These are phyloP conservation scores for Escarpia spicata DNA, from an alignment of 2,888 invertebrate genomes.

Conservation along the genomic window DNA sequence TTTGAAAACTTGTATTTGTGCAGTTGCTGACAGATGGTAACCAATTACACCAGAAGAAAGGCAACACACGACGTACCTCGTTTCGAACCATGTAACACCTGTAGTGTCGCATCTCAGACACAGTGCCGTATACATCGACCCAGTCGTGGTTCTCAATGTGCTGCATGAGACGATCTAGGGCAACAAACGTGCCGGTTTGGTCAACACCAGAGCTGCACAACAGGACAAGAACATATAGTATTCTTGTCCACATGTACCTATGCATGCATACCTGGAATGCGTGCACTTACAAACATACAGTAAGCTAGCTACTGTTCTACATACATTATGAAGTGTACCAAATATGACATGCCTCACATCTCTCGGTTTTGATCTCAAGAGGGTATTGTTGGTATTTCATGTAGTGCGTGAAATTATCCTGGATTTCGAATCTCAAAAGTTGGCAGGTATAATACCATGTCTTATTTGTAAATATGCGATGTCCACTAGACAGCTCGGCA, in stretches of 20 bases:
- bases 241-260: too few species aligned
- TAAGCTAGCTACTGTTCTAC: not conserved
- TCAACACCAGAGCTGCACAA: too few species aligned
- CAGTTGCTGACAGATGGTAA: not conserved
- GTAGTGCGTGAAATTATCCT: too few species aligned
- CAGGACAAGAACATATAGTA: not conserved
- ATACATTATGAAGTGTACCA: not conserved
- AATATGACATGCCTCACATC: not conserved
- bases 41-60: not conserved
- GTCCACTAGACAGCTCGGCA: not conserved
- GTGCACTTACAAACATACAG: not conserved
- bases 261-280: too few species aligned
- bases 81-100: constrained; percentile 81
- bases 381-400: too few species aligned
- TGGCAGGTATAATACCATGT: not conserved
- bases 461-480: not conserved
- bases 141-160: too few species aligned
- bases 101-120: too few species aligned
- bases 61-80: constrained; percentile 64
- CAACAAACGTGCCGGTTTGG: too few species aligned
- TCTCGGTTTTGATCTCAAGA: too few species aligned
- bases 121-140: too few species aligned
- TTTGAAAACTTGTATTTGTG: not conserved
- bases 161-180: too few species aligned
- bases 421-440: too few species aligned